Percentiles rank a stretch among this genome's conserved stretches.
These are phyloP conservation scores for Anguilla pacifica DNA, from an alignment of 2,797 vertebrate genomes.

Conservation along the genomic window DNA sequence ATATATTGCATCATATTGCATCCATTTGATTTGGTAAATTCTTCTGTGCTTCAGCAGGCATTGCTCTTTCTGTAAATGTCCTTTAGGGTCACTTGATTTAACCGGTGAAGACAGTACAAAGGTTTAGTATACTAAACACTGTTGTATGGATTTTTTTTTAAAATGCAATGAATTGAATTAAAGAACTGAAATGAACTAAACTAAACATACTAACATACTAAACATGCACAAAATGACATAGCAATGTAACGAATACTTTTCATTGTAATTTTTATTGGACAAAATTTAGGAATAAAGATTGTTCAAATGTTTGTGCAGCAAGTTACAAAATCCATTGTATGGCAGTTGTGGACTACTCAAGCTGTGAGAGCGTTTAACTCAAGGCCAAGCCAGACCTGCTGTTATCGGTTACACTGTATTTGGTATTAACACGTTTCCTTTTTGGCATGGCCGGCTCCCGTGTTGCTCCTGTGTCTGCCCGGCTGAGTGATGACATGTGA, in stretches of 20 bases:
- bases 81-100: not conserved
- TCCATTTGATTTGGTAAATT: not conserved
- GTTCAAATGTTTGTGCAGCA: not conserved
- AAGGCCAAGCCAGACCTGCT: constrained; percentile 35
- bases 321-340: not conserved
- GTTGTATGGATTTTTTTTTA: not conserved
- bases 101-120: not conserved
- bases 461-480: constrained; percentile 46
- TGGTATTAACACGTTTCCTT: constrained; percentile 48
- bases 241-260: not conserved
- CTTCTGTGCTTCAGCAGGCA: not conserved
- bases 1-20: not conserved
- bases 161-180: not conserved
- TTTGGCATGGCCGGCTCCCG: constrained; percentile 42
- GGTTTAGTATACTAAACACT: not conserved
- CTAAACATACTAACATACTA: too few species aligned
- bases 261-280: not conserved
- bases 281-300: not conserved
- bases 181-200: not conserved
- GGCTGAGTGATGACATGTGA: constrained; percentile 34
- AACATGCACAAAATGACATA: not conserved
- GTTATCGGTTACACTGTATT: constrained; percentile 47
- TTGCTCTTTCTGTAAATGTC: not conserved
- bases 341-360: not conserved
- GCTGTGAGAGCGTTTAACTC: not conserved